Base-by-base conservation (phyloP, 2,888 invertebrate species). In the Euphydryas editha region DNA sequence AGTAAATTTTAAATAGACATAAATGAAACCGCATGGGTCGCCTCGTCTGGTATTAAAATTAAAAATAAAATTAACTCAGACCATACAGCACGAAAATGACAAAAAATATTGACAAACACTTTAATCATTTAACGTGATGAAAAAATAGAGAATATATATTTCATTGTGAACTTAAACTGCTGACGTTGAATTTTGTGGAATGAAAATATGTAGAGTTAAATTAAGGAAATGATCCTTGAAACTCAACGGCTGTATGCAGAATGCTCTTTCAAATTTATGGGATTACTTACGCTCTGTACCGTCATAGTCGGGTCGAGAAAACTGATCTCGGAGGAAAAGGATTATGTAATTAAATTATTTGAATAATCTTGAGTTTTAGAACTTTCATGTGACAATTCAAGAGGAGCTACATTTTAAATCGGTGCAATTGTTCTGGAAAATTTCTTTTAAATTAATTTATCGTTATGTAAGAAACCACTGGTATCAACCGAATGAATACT, bases 221-320 rank as follows among this genome's bases (percentile, higher is more conserved):
- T 51, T 51, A 51, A 51, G 49, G 49, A 51, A 51, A 51, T 51
- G 49, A 51, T 51, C 49, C 49, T 51, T 51, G 49, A 24, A 51
- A 51, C 49, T 51, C 15, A 24, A 51, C 21, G 49, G 49, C 49
- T 51, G 21, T 51, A 24, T 51, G 49, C 21, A 24, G 49, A 24
- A 51, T 51, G 24, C 49, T 51, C 49, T 51, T 51, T 51, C 21
- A 15, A 51, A 51, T 51, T 51, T 51, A 51, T 51, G n/a, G 49
- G 24, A 51, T 51, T 51, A 51, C 49, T 51, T 51, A 24, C 49
- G 24, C 15, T 24, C 21, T 51, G 24, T 51, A 51, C 21, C 49
- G 21, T 24, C 21, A 24, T 24, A 51, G 49, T 24, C 10, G 49
- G 49, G 21, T 51, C 21, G 49, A 51, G 49, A 15, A 51, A 51